These are phyloP conservation scores for Coelopa pilipes DNA, from an alignment of 2,888 invertebrate species.

Conservation along the genomic window DNA sequence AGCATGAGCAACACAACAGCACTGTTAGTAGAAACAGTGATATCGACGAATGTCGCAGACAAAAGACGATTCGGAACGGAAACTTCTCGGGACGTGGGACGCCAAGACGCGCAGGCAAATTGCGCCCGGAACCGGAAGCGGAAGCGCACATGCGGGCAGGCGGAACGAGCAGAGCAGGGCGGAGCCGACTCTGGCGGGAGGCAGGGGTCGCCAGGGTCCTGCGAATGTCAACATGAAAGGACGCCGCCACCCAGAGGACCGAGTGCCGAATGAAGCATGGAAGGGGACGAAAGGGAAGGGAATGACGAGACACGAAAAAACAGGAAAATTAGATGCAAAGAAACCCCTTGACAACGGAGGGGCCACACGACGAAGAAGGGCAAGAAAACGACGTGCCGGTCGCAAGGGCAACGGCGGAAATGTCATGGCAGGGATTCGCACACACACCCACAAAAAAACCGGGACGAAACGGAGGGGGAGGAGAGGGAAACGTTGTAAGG, in stretches of 20 bases:
- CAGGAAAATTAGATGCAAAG: neutral
- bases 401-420: too few relatives aligned
- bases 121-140: neutral
- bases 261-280: neutral
- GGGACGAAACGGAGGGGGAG: too few relatives aligned
- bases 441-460: too few relatives aligned
- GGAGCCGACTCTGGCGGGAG: too few relatives aligned
- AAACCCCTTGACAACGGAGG: neutral
- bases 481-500: too few relatives aligned
- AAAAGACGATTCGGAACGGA: too few relatives aligned
- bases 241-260: neutral
- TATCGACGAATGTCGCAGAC: too few relatives aligned
- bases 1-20: too few relatives aligned
- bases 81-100: neutral
- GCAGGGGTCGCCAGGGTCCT: neutral
- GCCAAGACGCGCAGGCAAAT: neutral
- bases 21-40: too few relatives aligned
- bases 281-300: constrained; percentile 1
- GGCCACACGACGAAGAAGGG: neutral
- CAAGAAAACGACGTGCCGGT: too few relatives aligned
- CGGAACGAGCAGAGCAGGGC: neutral
- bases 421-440: too few relatives aligned
- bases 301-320: constrained; percentile 4
- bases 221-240: neutral
- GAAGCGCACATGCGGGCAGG: neutral